These are phyloP conservation scores for Garrulus glandarius DNA, from an alignment of 2,797 vertebrate genomes.

Conservation along the genomic window DNA sequence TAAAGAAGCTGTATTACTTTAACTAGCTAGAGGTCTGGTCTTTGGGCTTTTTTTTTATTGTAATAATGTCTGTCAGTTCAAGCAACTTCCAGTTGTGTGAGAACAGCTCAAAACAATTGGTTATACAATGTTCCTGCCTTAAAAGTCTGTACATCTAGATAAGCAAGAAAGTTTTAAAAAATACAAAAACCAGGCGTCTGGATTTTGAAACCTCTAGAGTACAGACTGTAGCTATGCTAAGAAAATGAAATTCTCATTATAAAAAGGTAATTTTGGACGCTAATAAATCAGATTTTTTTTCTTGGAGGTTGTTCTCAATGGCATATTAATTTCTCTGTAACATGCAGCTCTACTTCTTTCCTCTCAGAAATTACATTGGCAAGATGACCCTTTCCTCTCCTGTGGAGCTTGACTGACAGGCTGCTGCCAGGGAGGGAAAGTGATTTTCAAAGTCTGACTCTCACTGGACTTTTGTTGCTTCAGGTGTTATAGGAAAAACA, in stretches of 20 bases:
- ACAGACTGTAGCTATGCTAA: neutral
- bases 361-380: neutral
- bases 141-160: conserved; percentile 34
- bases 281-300: neutral
- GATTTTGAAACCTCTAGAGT: neutral
- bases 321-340: neutral
- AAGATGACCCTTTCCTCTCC: conserved; percentile 16
- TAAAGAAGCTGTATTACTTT: neutral
- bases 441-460: conserved; percentile 66
- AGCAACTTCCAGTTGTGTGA: neutral
- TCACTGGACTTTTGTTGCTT: conserved; percentile 64
- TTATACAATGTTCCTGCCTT: conserved; percentile 15
- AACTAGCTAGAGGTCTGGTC: neutral
- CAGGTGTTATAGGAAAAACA: conserved; percentile 71
- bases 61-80: neutral
- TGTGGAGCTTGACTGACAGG: conserved; percentile 66
- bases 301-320: neutral
- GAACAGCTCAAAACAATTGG: conserved; percentile 29
- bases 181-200: neutral
- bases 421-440: conserved; percentile 38
- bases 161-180: conserved; percentile 1
- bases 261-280: neutral
- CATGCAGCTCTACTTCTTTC: neutral
- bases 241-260: neutral
- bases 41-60: neutral